These are phyloP conservation scores for Caenorhabditis brenneri DNA, from an alignment of 1,140 invertebrate species.

Conservation along the genomic window DNA sequence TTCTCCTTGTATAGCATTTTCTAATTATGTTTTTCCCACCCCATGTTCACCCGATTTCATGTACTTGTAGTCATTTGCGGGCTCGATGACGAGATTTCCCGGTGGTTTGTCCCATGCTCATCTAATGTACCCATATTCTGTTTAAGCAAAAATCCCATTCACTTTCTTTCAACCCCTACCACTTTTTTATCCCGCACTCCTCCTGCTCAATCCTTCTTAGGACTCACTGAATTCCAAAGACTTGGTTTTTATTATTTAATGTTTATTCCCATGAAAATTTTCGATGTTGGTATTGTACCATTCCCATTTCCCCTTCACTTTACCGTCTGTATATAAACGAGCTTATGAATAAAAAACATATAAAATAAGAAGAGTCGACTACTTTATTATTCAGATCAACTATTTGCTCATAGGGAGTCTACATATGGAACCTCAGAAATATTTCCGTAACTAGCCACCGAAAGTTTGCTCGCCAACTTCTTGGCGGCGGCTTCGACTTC, in stretches of 20 bases:
- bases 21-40: background rate
- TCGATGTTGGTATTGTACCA: too few species aligned
- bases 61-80: background rate
- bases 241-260: background rate
- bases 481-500: conserved; percentile 60
- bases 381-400: background rate
- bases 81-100: too few species aligned
- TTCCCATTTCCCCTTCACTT: too few species aligned
- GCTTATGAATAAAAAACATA: background rate
- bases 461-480: conserved; percentile 62
- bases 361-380: background rate
- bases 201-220: background rate
- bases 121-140: background rate
- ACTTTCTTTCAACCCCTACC: background rate
- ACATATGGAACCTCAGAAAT: conserved; percentile 66
- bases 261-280: background rate
- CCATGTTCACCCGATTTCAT: background rate
- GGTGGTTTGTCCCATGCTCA: background rate
- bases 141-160: background rate
- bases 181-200: conserved; percentile 2
- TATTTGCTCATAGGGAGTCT: conserved; percentile 59
- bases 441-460: conserved; percentile 64
- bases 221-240: background rate
- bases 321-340: background rate
- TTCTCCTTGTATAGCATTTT: background rate